These are phyloP conservation scores for Ispidina lecontei DNA, from an alignment of 2,797 vertebrate genomes.

Conservation along the genomic window DNA sequence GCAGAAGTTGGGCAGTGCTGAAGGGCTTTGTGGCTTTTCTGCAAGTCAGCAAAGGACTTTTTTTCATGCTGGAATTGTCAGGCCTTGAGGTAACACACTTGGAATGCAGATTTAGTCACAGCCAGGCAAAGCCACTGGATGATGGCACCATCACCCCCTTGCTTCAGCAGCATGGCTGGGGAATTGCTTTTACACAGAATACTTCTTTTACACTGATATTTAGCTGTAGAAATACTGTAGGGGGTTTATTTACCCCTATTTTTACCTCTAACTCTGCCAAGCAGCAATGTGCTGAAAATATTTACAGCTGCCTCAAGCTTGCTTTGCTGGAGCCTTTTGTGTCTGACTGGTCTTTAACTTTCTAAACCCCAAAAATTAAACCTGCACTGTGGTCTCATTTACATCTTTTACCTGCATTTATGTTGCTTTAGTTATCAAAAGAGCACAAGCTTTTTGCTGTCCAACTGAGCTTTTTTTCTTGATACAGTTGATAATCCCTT, in stretches of 20 bases:
- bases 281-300: background rate
- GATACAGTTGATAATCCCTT: background rate
- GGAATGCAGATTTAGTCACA: slow-evolving; percentile 6
- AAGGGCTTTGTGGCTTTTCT: background rate
- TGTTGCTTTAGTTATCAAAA: background rate
- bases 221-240: background rate
- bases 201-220: too few species aligned
- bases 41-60: background rate
- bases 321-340: background rate
- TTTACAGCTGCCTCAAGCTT: background rate
- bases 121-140: background rate
- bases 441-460: too few species aligned
- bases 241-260: background rate
- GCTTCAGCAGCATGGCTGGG: background rate
- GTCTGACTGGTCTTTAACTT: background rate
- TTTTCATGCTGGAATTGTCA: background rate
- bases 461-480: too few species aligned
- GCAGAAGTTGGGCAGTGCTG: accelerated
- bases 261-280: background rate
- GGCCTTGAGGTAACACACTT: background rate
- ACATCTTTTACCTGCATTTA: background rate
- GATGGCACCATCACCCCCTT: too few species aligned
- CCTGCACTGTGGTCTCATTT: background rate
- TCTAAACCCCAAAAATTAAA: background rate
- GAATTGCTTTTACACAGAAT: background rate